Conservation (phyloP, 1,140 invertebrate genomes). For the Papilio glaucus region DNA sequence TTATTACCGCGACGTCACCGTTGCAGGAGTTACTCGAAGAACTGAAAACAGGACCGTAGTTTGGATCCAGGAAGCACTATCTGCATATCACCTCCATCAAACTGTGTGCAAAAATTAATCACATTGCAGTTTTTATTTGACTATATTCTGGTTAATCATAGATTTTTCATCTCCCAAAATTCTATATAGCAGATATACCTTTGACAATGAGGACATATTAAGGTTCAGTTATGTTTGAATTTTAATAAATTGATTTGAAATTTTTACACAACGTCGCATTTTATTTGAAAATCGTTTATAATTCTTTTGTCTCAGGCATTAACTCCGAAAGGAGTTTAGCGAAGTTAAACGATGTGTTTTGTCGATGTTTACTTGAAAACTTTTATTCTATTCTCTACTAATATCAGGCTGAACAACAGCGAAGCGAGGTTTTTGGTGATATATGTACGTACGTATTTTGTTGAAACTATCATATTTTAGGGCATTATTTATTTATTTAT, state of each 20-base stretch:
- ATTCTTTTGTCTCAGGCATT: not conserved
- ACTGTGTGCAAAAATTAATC: too few species aligned
- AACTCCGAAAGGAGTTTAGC: not conserved
- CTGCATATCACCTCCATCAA: not conserved
- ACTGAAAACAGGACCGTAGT: conserved; percentile 24
- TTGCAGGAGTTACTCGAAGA: conserved; percentile 26
- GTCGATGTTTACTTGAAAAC: not conserved
- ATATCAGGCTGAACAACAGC: not conserved
- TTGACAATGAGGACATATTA: too few species aligned
- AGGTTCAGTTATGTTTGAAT: too few species aligned
- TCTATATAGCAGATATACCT: too few species aligned
- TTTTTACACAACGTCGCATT: not conserved
- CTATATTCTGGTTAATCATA: too few species aligned
- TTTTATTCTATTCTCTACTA: not conserved
- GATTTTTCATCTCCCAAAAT: too few species aligned
- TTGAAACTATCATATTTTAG: not conserved
- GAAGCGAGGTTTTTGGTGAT: not conserved
- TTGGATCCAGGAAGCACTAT: not conserved
- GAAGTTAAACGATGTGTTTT: not conserved
- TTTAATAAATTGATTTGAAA: not conserved
- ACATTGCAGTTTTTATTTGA: too few species aligned
- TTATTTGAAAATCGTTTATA: not conserved
- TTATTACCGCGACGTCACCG: conserved; percentile 39
- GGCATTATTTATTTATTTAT: too few species aligned
- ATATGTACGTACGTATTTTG: not conserved